Percentiles rank a stretch among this genome's conserved stretches.
These are phyloP conservation scores for Grammatotria lemairii DNA, from an alignment of 2,113 vertebrate genomes.

Conservation along the genomic window DNA sequence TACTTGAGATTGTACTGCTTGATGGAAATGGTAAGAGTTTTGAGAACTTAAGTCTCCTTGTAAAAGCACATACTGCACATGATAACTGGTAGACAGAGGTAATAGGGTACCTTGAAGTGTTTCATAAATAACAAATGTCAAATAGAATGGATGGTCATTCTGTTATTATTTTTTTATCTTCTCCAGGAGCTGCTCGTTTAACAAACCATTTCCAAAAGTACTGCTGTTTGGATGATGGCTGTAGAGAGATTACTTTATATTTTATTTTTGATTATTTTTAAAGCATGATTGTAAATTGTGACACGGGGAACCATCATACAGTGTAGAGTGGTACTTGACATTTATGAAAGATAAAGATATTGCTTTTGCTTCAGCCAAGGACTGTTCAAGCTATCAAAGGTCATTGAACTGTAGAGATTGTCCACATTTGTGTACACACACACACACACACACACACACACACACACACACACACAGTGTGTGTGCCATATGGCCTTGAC, in stretches of 20 bases:
- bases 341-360: background rate
- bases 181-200: background rate
- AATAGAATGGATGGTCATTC: constrained; percentile 9
- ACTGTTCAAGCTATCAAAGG: background rate
- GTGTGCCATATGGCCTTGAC: background rate
- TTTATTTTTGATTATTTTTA: background rate
- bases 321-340: background rate
- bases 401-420: background rate
- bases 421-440: background rate
- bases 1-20: background rate
- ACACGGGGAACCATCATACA: background rate
- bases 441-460: background rate
- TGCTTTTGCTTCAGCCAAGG: background rate
- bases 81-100: background rate
- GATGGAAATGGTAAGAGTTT: background rate
- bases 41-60: background rate
- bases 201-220: background rate
- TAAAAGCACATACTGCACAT: background rate
- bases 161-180: background rate
- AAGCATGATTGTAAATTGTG: background rate
- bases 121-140: constrained; percentile 42
- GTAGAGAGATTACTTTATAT: background rate
- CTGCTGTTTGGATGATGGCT: background rate
- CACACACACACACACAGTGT: background rate
- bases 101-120: constrained; percentile 32